Conservation (phyloP, 2,113 vertebrate species). For the Corythornis vintsioides region DNA sequence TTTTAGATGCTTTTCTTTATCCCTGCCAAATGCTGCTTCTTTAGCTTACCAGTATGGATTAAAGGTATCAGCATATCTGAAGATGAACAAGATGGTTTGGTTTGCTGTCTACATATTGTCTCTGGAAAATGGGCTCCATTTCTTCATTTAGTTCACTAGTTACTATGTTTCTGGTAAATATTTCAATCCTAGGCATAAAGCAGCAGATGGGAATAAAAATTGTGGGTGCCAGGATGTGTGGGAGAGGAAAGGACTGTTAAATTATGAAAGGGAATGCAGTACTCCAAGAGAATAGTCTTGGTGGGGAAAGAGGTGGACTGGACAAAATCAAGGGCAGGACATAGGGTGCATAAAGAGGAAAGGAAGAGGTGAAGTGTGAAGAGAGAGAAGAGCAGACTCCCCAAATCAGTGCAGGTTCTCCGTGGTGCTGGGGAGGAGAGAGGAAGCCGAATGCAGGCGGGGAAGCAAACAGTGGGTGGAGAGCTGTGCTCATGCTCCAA, state of each 20-base stretch:
- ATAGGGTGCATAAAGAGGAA: not conserved
- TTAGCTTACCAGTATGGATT: not conserved
- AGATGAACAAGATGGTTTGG: not conserved
- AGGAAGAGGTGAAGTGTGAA: not conserved
- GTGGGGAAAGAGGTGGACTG: not conserved
- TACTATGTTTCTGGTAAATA: conserved; percentile 70
- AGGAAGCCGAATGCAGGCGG: not conserved
- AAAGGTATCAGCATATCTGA: not conserved
- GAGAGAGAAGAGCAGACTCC: not conserved
- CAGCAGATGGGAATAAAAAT: conserved; percentile 68
- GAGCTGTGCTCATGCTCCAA: conserved; percentile 52
- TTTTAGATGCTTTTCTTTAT: not conserved
- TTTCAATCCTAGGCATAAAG: conserved; percentile 69
- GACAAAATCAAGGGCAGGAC: not conserved
- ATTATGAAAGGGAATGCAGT: conserved; percentile 18
- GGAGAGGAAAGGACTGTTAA: conserved; percentile 65
- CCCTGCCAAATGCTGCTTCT: not conserved
- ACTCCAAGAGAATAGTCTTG: not conserved
- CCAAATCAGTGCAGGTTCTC: not conserved
- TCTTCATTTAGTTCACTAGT: conserved; percentile 69
- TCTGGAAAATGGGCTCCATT: conserved; percentile 54
- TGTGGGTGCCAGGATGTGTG: conserved; percentile 66
- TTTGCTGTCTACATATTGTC: conserved; percentile 30
- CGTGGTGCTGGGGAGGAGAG: not conserved
- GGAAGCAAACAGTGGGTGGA: conserved; percentile 49